Evolutionary conservation across 2,888 invertebrate genomes (phyloP), one percentile per base, ranked within the genome.

Genomic region (Micoletzkya japonica): DNA sequence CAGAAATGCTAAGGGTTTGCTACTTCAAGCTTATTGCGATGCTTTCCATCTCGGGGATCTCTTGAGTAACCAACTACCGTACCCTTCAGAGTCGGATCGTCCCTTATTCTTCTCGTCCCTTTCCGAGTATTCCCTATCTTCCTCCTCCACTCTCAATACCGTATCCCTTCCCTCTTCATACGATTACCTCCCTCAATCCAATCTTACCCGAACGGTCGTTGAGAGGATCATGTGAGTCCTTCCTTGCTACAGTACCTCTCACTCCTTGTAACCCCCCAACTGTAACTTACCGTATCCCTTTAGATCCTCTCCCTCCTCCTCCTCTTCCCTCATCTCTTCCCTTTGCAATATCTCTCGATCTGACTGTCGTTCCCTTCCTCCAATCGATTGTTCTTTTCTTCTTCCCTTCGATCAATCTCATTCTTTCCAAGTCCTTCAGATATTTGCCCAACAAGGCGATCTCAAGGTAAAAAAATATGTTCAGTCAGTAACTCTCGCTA

Each of bases 311-410:
- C 24, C 52, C 6, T 52, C 24, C 52, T 17, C 52, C n/a, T 20
- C 10, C 20, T n/a, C n/a, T n/a, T n/a, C 50, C 4, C 7, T 20
- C n/a, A n/a, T 20, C 14, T 17, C 6, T 26, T 6, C 26, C 30
- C 28, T 14, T 28, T 28, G 1, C 56, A 10, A 24, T 56, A n/a
- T 28, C 32, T 36, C 28, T n/a, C 24, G 20, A 1, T 32, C 26
- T 37, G 59, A 63, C n/a, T 44, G 20, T 49, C 49, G 63, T 32
- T 49, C 10, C 10, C 50, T 63, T 44, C 63, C 63, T 64, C 63
- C 63, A 2, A 64, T 64, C 26, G 63, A 64, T 64, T 64, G 52
- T 52, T 50, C 63, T 20, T 52, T 52, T 36, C 50, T 64, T n/a
- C 28, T 64, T 24, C 63, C 63, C 4, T 64, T 28, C 36, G 63